Evolutionary conservation across 2,113 vertebrate genomes (phyloP).

Genomic region (Phasianus colchicus): DNA sequence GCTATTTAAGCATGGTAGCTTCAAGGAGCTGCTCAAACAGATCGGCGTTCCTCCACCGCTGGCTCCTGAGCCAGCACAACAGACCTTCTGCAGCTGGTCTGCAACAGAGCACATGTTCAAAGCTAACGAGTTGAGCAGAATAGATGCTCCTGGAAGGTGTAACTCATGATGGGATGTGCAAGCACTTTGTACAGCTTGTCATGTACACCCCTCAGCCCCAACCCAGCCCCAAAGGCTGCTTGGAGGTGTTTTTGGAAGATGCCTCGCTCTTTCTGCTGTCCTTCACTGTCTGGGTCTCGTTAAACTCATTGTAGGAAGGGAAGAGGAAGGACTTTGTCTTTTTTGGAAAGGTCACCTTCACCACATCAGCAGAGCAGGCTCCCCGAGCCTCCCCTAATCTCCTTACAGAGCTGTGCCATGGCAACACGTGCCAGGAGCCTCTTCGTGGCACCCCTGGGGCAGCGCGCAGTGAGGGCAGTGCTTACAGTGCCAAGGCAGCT

Average conservation of each 20-base stretch:
- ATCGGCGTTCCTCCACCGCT: neutral
- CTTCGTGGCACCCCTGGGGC: constrained; percentile 71
- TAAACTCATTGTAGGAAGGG: neutral
- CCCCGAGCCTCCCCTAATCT: constrained; percentile 32
- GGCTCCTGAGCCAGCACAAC: neutral
- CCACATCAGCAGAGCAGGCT: neutral
- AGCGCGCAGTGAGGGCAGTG: neutral
- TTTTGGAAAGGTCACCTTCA: constrained; percentile 43
- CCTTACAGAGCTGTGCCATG: constrained; percentile 76
- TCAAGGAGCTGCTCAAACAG: neutral
- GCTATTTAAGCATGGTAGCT: neutral
- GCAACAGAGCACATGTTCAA: neutral
- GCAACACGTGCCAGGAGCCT: constrained; percentile 77
- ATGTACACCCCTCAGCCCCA: neutral
- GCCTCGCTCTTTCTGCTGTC: neutral
- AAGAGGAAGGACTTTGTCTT: neutral
- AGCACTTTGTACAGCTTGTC: neutral
- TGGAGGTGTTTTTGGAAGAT: neutral
- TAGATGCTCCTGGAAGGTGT: neutral
- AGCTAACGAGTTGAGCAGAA: neutral
- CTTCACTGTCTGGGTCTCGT: neutral
- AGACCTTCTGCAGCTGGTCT: neutral
- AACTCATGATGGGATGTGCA: neutral
- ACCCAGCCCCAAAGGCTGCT: neutral
- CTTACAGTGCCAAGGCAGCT: neutral